Evolutionary conservation across 2,888 invertebrate genomes (phyloP), one percentile per base, ranked within the genome.

Genomic region (Plebejus anna): DNA sequence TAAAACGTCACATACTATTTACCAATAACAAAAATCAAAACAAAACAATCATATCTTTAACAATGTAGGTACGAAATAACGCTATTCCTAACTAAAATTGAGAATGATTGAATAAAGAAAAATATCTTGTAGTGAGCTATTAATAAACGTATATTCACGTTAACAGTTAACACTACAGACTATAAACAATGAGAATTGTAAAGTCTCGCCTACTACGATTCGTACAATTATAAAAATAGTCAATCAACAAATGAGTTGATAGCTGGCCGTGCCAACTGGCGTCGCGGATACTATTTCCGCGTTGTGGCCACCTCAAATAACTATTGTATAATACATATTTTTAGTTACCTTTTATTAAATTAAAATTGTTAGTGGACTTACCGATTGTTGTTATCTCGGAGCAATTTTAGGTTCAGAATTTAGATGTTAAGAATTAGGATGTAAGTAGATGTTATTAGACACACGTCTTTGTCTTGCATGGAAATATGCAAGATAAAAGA

Each of bases 211-310:
- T 61, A 7, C 61, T 61, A 61, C 61, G 61, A n/a, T 28, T 72
- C 47, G 73, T 73, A 73, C 32, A 55, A 32, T 73, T 73, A 22
- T 22, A 73, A 47, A 73, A 73, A 73, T 73, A 73, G 73, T 51
- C 51, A 51, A 73, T 73, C 73, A 73, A 73, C 73, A 55, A 55
- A 73, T 73, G 55, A 66, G 55, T 73, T 36, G 7, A 73, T 51
- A 28, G 51, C 32, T 66, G 13, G 47, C 38, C 38, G 22, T 72
- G 47, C 72, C 72, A 42, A 51, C 73, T 73, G 73, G 51, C 73
- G 13, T 32, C 55, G 32, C 7, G 13, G 51, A 73, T 28, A 28
- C 55, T 11, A 73, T 73, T 73, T 73, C 73, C 73, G 73, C 73
- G 32, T 73, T 73, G 73, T 73, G 51, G 6, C 28, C 9, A 16